Base-by-base conservation (phyloP, 2,797 vertebrate genomes). In the Acestrorhynchus altus region DNA sequence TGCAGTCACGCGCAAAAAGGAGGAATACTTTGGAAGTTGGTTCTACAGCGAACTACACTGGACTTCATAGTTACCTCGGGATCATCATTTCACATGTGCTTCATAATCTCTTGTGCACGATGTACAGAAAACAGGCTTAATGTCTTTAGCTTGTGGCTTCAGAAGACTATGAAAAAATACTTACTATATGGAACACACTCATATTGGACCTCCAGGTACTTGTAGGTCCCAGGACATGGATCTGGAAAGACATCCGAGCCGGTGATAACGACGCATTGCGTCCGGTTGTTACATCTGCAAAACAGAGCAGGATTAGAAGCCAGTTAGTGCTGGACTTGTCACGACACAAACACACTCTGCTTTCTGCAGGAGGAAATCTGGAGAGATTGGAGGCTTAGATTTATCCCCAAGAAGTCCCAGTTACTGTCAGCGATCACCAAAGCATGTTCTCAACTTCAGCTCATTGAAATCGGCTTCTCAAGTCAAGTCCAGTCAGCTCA, bases 131-230 rank as follows among this genome's bases (percentile, higher is more conserved):
- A 26, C 2, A 20, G 31, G 26, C 6, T 59, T 10, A 59, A 22
- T n/a, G 22, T 13, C 31, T 24, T 46, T 59, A 18, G 4, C 15
- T 52, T 24, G 22, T 72, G n/a, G 18, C 13, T 35, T 24, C 18
- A 35, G 60, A 61, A 59, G 40, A 46, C 11, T 18, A 12, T 51
- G 44, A 15, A 57, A 26, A 74, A 76, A 91, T 96, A 99, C 98
- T 99, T 98, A 99, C 98, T 99, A 92, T 99, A 99, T 89, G 97
- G 98, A 90, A 99, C 98, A 94, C 98, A 99, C 94, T 99, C 97
- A 95, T 99, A 99, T 85, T 99, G 98, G 94, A 99, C 98, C 95
- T 99, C 97, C 93, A 99, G 96, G 84, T 99, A 99, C 92, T 99
- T 99, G 94, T 99, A 99, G 77, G 97, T 99, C 91, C 98, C 98